Evolutionary conservation across 2,113 vertebrate species (phyloP), one percentile per base, ranked within the genome.

Genomic region (Sorex araneus): DNA sequence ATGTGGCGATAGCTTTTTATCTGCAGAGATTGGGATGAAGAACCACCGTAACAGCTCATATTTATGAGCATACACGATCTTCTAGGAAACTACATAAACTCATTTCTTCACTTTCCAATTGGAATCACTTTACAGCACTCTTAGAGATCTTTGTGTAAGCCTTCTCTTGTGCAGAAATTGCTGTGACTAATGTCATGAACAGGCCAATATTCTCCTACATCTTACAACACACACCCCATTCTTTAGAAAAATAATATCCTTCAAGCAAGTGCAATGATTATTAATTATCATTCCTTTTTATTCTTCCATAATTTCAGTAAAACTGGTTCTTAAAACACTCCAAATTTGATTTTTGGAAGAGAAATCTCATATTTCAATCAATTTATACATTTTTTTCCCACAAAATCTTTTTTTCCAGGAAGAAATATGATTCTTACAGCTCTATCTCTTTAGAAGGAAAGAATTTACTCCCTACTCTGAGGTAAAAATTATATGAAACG

Each of bases 1-100:
- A 89, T 75, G 57, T 84, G 28, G 82, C 63, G 36, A 63, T 67
- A 8, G 28, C 43, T 86, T 94, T 96, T 96, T 90, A 75, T 94
- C 90, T 96, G 79, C 79, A 87, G 87, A 66, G 47, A 66, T 5
- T 73, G 43, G 43, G 27, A 94, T 80, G 74, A 97, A 95, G 96
- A 54, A 87, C 74, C 40, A 25, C 50, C 28, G n/a, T 74, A 95
- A 85, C 40, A 91, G 90, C 54, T 95, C 83, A 81, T 90, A 96
- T 83, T 89, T 86, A 88, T 74, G 90, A 82, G 63, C n/a, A 63
- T 0, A 21, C n/a, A 71, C 0, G 1, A 70, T 80, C 57, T 94
- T 94, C 89, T 80, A 85, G 94, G 34, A 54, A 96, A 86, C 27
- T 40, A 91, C 28, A 78, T 0, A 0, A 93, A 95, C 95, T 93